Conservation (phyloP, 2,113 vertebrate genomes). For the Mystacornis crossleyi region DNA sequence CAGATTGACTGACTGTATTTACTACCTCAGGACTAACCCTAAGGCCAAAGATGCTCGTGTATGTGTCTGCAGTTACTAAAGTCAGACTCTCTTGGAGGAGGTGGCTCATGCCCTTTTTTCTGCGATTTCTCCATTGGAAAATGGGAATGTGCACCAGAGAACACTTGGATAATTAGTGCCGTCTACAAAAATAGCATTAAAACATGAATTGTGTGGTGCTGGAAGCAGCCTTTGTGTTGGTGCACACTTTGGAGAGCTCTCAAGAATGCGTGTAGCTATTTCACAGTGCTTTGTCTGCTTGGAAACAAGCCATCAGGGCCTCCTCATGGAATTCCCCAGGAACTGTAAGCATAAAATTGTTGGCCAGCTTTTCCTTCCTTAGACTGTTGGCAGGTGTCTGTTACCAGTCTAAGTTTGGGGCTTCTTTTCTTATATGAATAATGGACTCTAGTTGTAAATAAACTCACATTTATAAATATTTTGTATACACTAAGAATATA, state of each 20-base stretch:
- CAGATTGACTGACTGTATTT: slow-evolving; percentile 36
- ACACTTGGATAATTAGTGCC: neutral
- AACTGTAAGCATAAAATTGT: neutral
- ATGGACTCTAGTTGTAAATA: slow-evolving; percentile 75
- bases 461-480: slow-evolving; percentile 78
- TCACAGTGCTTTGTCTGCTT: slow-evolving; percentile 12
- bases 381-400: slow-evolving; percentile 3
- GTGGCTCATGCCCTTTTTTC: neutral
- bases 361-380: slow-evolving; percentile 62
- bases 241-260: neutral
- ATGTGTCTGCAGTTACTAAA: neutral
- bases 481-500: slow-evolving; percentile 74
- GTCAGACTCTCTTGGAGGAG: neutral
- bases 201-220: neutral
- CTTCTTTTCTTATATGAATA: slow-evolving; percentile 22
- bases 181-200: neutral
- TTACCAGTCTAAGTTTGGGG: slow-evolving; percentile 7
- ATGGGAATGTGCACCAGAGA: neutral
- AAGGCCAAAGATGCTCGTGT: slow-evolving; percentile 65
- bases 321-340: neutral
- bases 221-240: slow-evolving; percentile 8
- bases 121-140: neutral
- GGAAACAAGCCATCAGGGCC: slow-evolving; percentile 6
- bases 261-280: neutral
- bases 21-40: slow-evolving; percentile 79